These are phyloP conservation scores for Crypturellus undulatus DNA, from an alignment of 2,113 vertebrate genomes.

Conservation along the genomic window DNA sequence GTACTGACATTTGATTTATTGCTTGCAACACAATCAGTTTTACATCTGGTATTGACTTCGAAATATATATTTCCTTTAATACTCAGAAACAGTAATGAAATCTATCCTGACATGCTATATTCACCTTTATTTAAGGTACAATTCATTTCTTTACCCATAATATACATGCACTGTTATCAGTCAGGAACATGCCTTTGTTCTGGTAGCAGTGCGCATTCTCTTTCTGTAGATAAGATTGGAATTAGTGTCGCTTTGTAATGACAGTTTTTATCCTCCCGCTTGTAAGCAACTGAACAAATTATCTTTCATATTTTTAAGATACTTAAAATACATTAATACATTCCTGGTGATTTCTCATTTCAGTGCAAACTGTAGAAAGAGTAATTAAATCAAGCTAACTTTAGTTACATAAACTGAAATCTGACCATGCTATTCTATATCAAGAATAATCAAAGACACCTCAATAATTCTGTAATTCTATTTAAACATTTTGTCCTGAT, in stretches of 20 bases:
- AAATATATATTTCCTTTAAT: conserved; percentile 20
- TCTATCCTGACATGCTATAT: not conserved
- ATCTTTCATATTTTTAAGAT: not conserved
- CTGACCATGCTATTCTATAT: not conserved
- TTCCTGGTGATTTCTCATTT: not conserved
- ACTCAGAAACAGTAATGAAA: not conserved
- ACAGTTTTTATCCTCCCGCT: not conserved
- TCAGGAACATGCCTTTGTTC: conserved; percentile 39
- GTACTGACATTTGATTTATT: conserved; percentile 12
- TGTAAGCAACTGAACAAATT: not conserved
- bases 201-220: conserved; percentile 22
- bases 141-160: not conserved
- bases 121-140: conserved; percentile 2
- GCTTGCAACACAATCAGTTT: conserved; percentile 12
- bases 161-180: not conserved
- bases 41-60: not conserved
- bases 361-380: not conserved
- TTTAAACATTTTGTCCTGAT: not conserved
- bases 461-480: not conserved
- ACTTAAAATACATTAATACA: not conserved
- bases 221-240: not conserved
- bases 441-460: not conserved
- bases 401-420: not conserved
- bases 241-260: conserved; percentile 13
- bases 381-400: not conserved